Evolutionary conservation across 2,113 vertebrate genomes (phyloP), one percentile per base, ranked within the genome.

Genomic region (Microcebus lehilahytsara): DNA sequence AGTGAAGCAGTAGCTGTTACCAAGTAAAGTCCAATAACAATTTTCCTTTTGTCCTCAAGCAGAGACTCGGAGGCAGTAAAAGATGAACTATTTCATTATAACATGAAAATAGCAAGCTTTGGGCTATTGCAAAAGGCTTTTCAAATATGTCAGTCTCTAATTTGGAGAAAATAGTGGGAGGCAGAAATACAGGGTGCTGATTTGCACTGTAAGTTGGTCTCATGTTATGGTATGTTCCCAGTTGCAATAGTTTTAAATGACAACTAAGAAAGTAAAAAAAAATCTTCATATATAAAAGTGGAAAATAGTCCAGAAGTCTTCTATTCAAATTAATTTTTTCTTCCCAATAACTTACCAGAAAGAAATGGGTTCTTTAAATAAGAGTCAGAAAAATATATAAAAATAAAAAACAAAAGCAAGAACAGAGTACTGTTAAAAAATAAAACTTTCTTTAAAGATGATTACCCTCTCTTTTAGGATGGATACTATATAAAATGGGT

Each of bases 281-380:
- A 53, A 3, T 6, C 86, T 90, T 91, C 49, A 19, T 51, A 42
- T 40, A 11, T 60, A n/a, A 93, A 77, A 62, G n/a, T 19, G 27
- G 46, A 85, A 75, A 90, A 84, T 30, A 30, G 71, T 34, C 86
- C 64, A 86, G 58, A 90, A 88, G 74, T 97, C 83, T 97, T 93
- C 67, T 67, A 96, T 49, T 69, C 75, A 92, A 96, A 93, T 85
- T 84, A 97, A 58, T 58, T 89, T 83, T 86, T 93, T 74, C 3
- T 19, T 95, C 90, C 89, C 66, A 96, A 96, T 97, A 98, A 88
- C 93, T 98, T 37, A 97, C 78, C 72, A 94, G 27, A 93, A 95
- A 93, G 93, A 87, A 97, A 97, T 93, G 74, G 88, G 30, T 95
- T 97, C 46, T 97, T 94, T 83, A 93, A 91, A 97, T 96, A 93